Conservation (phyloP, 2,113 vertebrate genomes). For the Myiagra hebetior region DNA sequence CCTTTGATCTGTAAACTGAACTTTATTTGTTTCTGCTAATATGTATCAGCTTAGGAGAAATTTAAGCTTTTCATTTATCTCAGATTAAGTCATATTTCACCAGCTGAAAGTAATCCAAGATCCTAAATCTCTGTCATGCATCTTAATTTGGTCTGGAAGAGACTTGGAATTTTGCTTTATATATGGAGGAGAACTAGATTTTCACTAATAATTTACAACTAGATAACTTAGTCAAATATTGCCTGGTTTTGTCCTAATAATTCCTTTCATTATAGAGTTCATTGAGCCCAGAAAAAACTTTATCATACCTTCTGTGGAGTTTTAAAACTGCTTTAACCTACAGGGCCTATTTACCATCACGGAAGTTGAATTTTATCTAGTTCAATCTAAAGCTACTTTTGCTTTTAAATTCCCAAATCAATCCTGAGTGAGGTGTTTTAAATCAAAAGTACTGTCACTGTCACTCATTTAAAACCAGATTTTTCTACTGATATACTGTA, state of each 20-base stretch:
- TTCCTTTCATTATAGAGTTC: neutral
- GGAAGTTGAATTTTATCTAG: neutral
- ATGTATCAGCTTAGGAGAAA: neutral
- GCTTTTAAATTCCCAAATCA: conserved; percentile 31
- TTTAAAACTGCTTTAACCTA: conserved; percentile 11
- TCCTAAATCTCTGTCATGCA: neutral
- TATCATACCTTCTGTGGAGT: neutral
- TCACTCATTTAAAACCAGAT: conserved; percentile 27
- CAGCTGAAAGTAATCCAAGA: conserved; percentile 18
- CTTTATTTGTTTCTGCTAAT: neutral
- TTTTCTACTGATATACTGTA: neutral
- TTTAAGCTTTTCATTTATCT: conserved; percentile 22
- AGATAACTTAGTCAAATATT: neutral
- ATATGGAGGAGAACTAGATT: neutral
- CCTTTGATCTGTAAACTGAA: neutral
- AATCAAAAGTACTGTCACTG: neutral
- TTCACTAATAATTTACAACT: neutral
- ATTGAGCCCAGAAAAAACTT: neutral
- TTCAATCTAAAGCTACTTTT: neutral
- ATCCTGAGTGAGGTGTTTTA: neutral
- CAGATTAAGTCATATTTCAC: neutral
- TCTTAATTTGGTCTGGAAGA: conserved; percentile 5
- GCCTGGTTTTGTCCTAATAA: neutral
- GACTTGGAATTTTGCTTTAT: neutral
- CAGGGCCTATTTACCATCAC: neutral